Evolutionary conservation across 2,113 vertebrate genomes (phyloP).

Genomic region (Cephalopterus ornatus): DNA sequence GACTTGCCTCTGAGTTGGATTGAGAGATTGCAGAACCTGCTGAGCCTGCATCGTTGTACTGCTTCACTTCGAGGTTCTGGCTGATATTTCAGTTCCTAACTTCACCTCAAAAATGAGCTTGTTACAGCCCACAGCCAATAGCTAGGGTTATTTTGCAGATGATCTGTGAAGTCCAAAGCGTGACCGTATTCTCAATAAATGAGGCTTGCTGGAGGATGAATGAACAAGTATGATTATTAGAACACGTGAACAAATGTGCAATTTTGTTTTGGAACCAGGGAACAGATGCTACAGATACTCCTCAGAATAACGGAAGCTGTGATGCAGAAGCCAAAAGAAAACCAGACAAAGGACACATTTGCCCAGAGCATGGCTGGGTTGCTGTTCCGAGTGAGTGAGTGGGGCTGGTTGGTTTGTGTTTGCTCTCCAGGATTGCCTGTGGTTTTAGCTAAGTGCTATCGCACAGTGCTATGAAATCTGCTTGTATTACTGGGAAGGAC

Average conservation of each 20-base stretch:
- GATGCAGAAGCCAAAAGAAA: slow-evolving; percentile 93
- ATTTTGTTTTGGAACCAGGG: slow-evolving; percentile 79
- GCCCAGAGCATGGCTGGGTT: slow-evolving; percentile 91
- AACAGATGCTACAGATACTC: slow-evolving; percentile 94
- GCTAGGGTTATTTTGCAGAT: neutral
- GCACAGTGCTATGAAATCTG: neutral
- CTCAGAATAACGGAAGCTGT: slow-evolving; percentile 95
- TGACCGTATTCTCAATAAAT: accelerated
- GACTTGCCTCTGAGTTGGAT: neutral
- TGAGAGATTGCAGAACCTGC: neutral
- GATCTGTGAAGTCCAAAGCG: neutral
- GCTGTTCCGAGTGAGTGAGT: slow-evolving; percentile 88
- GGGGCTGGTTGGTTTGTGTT: neutral
- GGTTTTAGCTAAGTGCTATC: neutral
- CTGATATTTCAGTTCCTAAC: neutral
- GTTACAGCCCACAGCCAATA: neutral
- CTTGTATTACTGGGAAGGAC: neutral
- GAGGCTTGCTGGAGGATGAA: neutral
- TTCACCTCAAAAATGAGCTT: neutral
- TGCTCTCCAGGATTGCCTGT: neutral
- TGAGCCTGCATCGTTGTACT: neutral
- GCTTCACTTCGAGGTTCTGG: neutral
- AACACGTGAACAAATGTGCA: neutral
- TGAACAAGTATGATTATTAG: neutral
- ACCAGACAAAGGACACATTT: slow-evolving; percentile 86